Conservation (phyloP, 2,888 invertebrate species). For the Pheosia gnoma region DNA sequence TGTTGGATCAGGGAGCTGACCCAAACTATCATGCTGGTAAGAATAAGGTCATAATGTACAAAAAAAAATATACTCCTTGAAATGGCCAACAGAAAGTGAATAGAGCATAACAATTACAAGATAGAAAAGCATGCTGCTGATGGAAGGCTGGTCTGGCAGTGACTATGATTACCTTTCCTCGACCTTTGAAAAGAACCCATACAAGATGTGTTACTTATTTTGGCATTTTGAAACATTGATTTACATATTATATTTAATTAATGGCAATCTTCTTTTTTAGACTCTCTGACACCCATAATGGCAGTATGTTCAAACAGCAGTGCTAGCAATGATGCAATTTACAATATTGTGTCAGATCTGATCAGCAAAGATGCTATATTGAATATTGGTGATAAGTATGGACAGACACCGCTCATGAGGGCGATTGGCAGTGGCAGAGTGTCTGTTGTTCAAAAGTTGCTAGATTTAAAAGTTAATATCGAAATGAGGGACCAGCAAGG, state of each 20-base stretch:
- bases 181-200: no score
- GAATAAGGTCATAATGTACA: background rate
- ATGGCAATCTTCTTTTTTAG: constrained; percentile 59
- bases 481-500: constrained; percentile 85
- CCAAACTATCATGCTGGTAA: constrained; percentile 80
- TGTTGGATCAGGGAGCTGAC: constrained; percentile 84
- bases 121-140: no score
- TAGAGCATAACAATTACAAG: no score
- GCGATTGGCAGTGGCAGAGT: constrained; percentile 83
- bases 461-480: constrained; percentile 80
- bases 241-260: no score
- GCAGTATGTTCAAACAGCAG: constrained; percentile 85
- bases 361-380: constrained; percentile 80
- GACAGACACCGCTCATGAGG: constrained; percentile 86
- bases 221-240: no score
- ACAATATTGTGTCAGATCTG: constrained; percentile 76
- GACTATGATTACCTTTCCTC: no score
- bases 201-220: no score
- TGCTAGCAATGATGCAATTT: constrained; percentile 66
- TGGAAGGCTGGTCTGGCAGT: no score
- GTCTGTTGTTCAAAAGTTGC: constrained; percentile 78
- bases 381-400: constrained; percentile 82
- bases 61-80: background rate
- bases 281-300: constrained; percentile 86
- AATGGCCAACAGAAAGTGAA: no score